phyloP scores from a whole-genome alignment of 2,113 vertebrate genomes.

The Chiloscyllium plagiosum region DNA sequence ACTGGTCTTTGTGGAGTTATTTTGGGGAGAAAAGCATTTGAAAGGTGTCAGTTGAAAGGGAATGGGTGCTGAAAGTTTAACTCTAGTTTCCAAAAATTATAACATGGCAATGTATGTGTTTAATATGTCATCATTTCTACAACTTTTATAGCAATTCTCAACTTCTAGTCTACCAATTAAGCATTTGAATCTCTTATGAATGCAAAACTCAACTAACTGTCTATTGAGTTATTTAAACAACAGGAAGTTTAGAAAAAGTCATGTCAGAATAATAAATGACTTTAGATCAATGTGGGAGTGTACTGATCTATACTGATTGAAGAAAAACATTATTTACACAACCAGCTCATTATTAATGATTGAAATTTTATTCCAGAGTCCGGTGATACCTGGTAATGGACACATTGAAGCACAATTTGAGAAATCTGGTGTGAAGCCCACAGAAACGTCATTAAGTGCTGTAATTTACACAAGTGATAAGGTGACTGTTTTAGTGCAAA shows the following conservation, averaged over 20 bases:
- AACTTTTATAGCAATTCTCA: too few relatives aligned
- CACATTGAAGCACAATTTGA: constrained; percentile 61
- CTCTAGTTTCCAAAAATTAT: background rate
- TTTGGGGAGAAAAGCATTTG: too few relatives aligned
- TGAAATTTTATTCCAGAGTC: constrained; percentile 52
- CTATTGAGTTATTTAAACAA: background rate
- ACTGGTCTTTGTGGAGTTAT: too few relatives aligned
- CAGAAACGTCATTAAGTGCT: constrained; percentile 59
- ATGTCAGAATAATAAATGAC: background rate
- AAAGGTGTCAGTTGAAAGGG: background rate
- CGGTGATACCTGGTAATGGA: constrained; percentile 55
- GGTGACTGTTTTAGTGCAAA: background rate
- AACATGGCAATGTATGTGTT: background rate
- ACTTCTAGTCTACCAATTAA: too few relatives aligned
- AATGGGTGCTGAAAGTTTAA: background rate
- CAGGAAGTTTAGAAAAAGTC: background rate
- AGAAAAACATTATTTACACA: background rate
- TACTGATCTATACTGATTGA: background rate
- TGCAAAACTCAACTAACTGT: background rate
- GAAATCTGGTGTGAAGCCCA: constrained; percentile 58
- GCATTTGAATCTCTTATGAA: background rate
- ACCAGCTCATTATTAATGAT: background rate
- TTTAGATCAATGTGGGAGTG: background rate
- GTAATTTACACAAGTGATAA: constrained; percentile 50
- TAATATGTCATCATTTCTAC: background rate